Evolutionary conservation across 2,888 invertebrate species (phyloP).

Genomic region (Drosophila mettleri): DNA sequence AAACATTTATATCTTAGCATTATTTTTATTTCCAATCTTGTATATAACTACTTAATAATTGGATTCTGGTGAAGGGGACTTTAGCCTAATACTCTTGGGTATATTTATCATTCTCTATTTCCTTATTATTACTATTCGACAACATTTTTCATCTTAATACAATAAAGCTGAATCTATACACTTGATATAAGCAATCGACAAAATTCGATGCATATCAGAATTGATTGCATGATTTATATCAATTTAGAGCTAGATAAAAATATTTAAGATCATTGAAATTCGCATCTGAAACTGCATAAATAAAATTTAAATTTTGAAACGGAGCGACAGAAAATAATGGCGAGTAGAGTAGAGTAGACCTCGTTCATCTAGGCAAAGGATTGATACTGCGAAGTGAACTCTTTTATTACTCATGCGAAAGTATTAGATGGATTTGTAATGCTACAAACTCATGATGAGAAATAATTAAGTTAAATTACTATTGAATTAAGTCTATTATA

Average conservation of each 20-base stretch:
- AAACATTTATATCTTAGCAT: conserved; percentile 9
- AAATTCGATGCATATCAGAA: conserved; percentile 3
- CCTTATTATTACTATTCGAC: conserved; percentile 3
- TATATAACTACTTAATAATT: conserved; percentile 30
- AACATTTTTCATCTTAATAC: background rate
- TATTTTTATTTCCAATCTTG: conserved; percentile 15
- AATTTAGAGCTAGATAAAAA: conserved; percentile 10
- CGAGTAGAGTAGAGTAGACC: conserved; percentile 9
- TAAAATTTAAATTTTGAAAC: conserved; percentile 4
- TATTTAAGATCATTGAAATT: background rate
- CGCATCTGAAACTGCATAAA: conserved; percentile 5
- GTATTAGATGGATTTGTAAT: conserved; percentile 65
- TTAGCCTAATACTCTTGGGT: conserved; percentile 26
- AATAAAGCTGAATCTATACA: background rate
- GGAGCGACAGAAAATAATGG: conserved; percentile 1
- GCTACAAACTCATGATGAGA: conserved; percentile 33
- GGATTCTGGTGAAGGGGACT: conserved; percentile 38
- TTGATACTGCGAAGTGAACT: background rate
- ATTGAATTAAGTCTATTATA: conserved; percentile 22
- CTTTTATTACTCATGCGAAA: conserved; percentile 54
- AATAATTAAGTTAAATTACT: conserved; percentile 31
- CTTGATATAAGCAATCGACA: background rate
- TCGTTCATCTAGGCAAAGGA: conserved; percentile 3
- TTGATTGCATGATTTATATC: conserved; percentile 17
- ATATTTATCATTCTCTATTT: conserved; percentile 21